Percentiles rank a stretch among this genome's conserved stretches.
These are phyloP conservation scores for Yasuhikotakia modesta DNA, from an alignment of 2,797 vertebrate species.

Conservation along the genomic window DNA sequence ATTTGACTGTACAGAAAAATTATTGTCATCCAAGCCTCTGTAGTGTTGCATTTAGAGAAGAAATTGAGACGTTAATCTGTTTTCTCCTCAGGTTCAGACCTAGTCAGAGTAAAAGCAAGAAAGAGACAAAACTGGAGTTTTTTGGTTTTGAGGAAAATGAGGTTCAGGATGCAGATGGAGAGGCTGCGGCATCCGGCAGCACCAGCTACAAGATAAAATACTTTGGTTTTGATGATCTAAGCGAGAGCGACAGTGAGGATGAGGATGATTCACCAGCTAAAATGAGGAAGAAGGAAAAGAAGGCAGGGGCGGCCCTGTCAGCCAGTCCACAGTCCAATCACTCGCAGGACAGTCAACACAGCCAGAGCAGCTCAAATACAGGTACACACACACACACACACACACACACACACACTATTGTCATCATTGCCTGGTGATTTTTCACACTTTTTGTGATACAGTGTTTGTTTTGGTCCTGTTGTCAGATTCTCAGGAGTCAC, in stretches of 20 bases:
- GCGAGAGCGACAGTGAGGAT: conserved; percentile 96
- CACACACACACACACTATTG: background rate
- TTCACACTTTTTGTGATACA: background rate
- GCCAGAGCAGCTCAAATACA: conserved; percentile 84
- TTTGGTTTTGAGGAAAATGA: conserved; percentile 97
- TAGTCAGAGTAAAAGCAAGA: conserved; percentile 91
- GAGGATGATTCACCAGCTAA: conserved; percentile 81
- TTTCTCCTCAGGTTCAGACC: conserved; percentile 83
- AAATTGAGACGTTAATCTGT: background rate
- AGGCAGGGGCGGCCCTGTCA: conserved; percentile 66
- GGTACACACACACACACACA: conserved; percentile 72
- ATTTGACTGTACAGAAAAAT: background rate
- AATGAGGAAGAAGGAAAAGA: conserved; percentile 84
- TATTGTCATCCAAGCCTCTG: background rate
- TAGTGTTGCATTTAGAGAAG: background rate
- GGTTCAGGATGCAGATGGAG: conserved; percentile 80
- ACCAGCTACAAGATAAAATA: conserved; percentile 99
- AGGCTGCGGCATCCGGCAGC: conserved; percentile 79
- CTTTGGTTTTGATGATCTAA: conserved; percentile 97
- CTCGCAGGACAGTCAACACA: conserved; percentile 88
- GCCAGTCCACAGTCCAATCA: conserved; percentile 77
- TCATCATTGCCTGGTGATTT: background rate
- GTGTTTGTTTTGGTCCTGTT: conserved; percentile 55
- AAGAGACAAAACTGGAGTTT: conserved; percentile 95
- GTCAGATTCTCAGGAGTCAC: conserved; percentile 88